Evolutionary conservation across 2,113 vertebrate genomes (phyloP), one percentile per base, ranked within the genome.

Genomic region (Platichthys stellatus): DNA sequence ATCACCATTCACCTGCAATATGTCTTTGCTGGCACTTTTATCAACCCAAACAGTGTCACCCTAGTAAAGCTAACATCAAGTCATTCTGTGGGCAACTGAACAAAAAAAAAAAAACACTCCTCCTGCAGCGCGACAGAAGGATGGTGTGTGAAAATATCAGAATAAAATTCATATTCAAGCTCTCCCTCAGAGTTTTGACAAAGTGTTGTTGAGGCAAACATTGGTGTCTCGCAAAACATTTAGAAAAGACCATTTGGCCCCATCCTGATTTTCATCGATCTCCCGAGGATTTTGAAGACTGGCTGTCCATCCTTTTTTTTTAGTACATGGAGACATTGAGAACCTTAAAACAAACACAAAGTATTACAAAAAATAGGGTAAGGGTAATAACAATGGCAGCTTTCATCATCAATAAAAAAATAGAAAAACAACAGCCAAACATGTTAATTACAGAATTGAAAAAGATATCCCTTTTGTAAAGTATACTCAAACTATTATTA

Each of bases 261-360:
- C 74, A 38, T 74, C 65, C 54, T 45, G 64, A 78, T 69, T 59
- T 87, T 58, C 66, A 65, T 49, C 76, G 38, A 60, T 76, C 59
- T 17, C 74, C 64, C 35, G 24, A 35, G 43, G 80, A 26, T 75
- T 65, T 59, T 23, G 21, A 74, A 20, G 54, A 65, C 24, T 28
- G 11, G 57, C 60, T 63, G 18, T 79, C 63, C 70, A 70, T 76
- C 79, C 38, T 11, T 10, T 74, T 54, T 54, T 54, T 80, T 57
- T 72, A 92, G 78, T 90, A 92, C 90, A 92, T 92, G 5, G 90
- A 75, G 65, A 92, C 90, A 81, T 92, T 92, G 45, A 92, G 88
- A 82, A 92, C 90, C 90, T 92, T 18, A 64, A 61, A 43, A 71
- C 0, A 66, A 12, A 80, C 31, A 70, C 31, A 70, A 53, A 57